Evolutionary conservation across 2,888 invertebrate species (phyloP), one percentile per base, ranked within the genome.

Genomic region (Drosophila ustulata): DNA sequence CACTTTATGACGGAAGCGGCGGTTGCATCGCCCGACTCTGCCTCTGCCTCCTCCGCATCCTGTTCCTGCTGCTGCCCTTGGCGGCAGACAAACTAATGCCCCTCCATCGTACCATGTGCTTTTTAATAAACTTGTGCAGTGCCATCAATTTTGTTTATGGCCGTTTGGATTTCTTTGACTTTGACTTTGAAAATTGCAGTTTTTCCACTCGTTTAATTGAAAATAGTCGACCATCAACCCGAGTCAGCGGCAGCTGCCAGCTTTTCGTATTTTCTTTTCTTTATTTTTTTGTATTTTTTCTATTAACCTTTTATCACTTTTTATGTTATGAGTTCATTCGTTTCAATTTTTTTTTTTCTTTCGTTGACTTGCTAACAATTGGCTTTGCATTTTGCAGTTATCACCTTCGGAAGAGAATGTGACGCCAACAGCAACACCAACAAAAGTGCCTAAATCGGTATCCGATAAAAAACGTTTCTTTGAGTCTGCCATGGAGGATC

Each of bases 401-500:
- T 68, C 86, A 76, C 71, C 89, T 57, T 58, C 45, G n/a, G 73
- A 49, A 30, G 62, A 71, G 18, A 70, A 67, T 52, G 52, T 63
- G 64, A 58, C 71, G 25, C 28, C 69, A 25, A 66, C 56, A 86
- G 25, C 34, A 25, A 67, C 95, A 89, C 95, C 95, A 91, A 95
- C 94, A 89, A 94, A 94, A 93, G 94, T 95, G 90, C 95, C 95
- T 90, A 97, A 97, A 94, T 95, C 97, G 71, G 98, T 98, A 90
- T 97, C 97, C 92, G 97, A 98, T 93, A 97, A 97, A 93, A 97
- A 97, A 93, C 96, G 96, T 91, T 97, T 98, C 93, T 99, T 99
- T 93, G 98, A 99, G 93, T 96, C 96, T 91, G 98, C 98, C 72
- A 98, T 98, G 95, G 97, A 98, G 93, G 97, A 97, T 92, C 96